These are phyloP conservation scores for Sinonovacula constricta DNA, from an alignment of 1,140 invertebrate species.

Conservation along the genomic window DNA sequence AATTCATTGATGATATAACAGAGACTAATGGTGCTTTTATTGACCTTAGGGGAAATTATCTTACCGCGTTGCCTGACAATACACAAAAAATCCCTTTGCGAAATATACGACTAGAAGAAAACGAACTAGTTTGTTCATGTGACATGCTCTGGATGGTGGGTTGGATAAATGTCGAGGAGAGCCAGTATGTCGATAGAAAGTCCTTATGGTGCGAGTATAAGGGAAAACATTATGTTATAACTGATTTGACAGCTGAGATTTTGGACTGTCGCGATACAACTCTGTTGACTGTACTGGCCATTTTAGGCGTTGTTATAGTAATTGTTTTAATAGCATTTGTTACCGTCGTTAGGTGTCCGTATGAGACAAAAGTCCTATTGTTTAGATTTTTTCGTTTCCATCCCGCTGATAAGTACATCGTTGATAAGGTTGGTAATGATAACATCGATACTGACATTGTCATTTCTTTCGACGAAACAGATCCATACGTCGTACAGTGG, in stretches of 20 bases:
- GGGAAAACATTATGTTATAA: not conserved
- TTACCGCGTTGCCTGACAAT: not conserved
- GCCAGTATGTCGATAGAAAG: not conserved
- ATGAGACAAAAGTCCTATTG: slow-evolving; percentile 62
- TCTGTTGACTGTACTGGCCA: not conserved
- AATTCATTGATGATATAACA: slow-evolving; percentile 20
- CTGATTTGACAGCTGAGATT: not conserved
- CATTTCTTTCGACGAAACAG: slow-evolving; percentile 52
- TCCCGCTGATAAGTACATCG: slow-evolving; percentile 51
- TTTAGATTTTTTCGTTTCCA: slow-evolving; percentile 54
- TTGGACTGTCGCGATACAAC: not conserved
- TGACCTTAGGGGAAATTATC: slow-evolving; percentile 30
- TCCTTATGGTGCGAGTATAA: not conserved
- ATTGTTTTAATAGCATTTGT: slow-evolving; percentile 30
- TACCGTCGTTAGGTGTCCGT: slow-evolving; percentile 59
- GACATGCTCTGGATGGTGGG: slow-evolving; percentile 50
- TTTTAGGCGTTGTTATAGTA: slow-evolving; percentile 10
- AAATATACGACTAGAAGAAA: slow-evolving; percentile 11
- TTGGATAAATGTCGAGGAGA: slow-evolving; percentile 18
- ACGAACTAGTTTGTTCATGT: slow-evolving; percentile 24
- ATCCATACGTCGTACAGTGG: slow-evolving; percentile 57
- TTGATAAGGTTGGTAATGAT: slow-evolving; percentile 41
- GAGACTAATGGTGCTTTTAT: slow-evolving; percentile 14
- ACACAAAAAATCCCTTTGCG: slow-evolving; percentile 30
- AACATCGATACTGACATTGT: slow-evolving; percentile 53